Percentiles rank a stretch among this genome's conserved stretches.
phyloP scores from a whole-genome alignment of 2,888 invertebrate genomes.

The Hipparchia semele region DNA sequence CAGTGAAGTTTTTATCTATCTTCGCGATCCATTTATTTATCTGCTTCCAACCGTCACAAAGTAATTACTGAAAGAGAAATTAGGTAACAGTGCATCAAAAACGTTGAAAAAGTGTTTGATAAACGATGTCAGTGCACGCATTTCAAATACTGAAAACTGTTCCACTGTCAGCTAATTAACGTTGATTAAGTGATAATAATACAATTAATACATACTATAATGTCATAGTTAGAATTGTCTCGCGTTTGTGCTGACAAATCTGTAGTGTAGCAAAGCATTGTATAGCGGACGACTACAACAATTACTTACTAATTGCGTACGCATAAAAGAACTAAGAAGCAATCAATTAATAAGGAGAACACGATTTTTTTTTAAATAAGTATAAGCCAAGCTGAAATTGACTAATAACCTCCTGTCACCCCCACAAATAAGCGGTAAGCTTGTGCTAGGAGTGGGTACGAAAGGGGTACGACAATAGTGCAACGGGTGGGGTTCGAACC shows the following conservation, averaged over 20 bases:
- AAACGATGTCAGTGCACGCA: slow-evolving; percentile 30
- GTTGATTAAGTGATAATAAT: slow-evolving; percentile 7
- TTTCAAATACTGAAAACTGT: slow-evolving; percentile 20
- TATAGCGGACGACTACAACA: background rate
- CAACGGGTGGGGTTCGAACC: too few species aligned
- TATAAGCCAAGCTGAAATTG: too few species aligned
- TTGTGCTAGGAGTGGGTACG: too few species aligned
- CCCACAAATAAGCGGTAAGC: too few species aligned
- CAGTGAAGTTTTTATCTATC: slow-evolving; percentile 9
- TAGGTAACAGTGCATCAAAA: slow-evolving; percentile 35
- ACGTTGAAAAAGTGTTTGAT: slow-evolving; percentile 34
- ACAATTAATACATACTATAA: background rate
- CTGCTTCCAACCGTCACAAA: slow-evolving; percentile 35
- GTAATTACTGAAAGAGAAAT: slow-evolving; percentile 38
- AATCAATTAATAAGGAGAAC: too few species aligned
- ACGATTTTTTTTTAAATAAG: too few species aligned
- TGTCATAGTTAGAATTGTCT: background rate
- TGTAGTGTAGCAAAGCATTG: background rate
- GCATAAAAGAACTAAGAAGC: too few species aligned
- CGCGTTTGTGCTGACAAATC: background rate
- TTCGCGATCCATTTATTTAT: slow-evolving; percentile 19
- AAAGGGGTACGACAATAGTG: too few species aligned
- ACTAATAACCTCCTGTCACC: too few species aligned
- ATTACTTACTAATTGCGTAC: background rate
- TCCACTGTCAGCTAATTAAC: slow-evolving; percentile 13